Evolutionary conservation across 2,888 invertebrate species (phyloP), one percentile per base, ranked within the genome.

Genomic region (Ligdia adustata): DNA sequence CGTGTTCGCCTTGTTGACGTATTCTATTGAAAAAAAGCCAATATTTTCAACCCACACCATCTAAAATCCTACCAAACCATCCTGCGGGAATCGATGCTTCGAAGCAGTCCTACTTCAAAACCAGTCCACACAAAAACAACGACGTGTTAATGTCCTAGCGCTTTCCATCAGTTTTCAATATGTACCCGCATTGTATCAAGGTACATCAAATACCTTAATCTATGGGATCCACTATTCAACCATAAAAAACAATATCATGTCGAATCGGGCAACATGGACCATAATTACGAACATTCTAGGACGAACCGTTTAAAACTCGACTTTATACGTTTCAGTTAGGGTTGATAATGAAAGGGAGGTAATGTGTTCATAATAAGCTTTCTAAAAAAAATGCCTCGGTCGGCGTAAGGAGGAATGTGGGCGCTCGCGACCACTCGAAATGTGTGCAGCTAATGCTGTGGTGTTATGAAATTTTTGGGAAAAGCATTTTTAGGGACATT

Each of bases 241-340:
- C 75, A 85, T 82, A 87, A 87, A 82, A 87, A 87, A 87, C 85
- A 86, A 86, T 86, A 87, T 86, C 81, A 79, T 69, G 76, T 79
- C 74, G 75, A 73, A 75, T 73, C 68, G 66, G 66, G 72, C 62
- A 72, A 80, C 82, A 81, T 66, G 75, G 71, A 60, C 79, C 87
- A 83, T 88, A 87, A 88, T 87, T 87, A 86, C 79, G 74, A 66
- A 63, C 68, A 61, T 52, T 53, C 57, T 62, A 61, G 49, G 53
- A 46, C 20, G 4, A 6, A 2, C 1, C 51, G 55, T 5, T 24
- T 11, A 12, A 76, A 64, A 66, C 41, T 35, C 13, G 34, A 60
- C 69, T 49, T 48, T 75, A 61, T 0, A 0, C 0, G 0, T 5
- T 9, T 3, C 0, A 0, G 0, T 18, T 63, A 75, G 44, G 52